Evolutionary conservation across 2,113 vertebrate genomes (phyloP).

Genomic region (Origma solitaria): DNA sequence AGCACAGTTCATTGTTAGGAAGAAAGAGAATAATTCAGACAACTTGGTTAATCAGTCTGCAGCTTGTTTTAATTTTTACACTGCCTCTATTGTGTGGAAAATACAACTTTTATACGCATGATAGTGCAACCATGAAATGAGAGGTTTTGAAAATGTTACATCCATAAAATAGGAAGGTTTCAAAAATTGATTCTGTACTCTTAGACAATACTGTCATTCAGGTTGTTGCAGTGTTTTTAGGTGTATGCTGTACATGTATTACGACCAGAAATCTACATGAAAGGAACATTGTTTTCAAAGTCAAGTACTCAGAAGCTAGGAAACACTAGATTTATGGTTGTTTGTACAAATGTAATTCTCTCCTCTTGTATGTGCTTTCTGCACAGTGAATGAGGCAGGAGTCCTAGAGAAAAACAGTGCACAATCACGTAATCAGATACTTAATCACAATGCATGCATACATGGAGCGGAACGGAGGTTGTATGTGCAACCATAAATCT

Average conservation of each 20-base stretch:
- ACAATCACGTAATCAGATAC: background rate
- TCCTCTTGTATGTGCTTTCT: background rate
- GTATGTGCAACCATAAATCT: background rate
- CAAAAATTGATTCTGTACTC: background rate
- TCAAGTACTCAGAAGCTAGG: conserved; percentile 7
- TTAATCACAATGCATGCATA: background rate
- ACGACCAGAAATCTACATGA: background rate
- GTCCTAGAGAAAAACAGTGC: background rate
- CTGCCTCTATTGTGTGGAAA: conserved; percentile 61
- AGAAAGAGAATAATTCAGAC: conserved; percentile 37
- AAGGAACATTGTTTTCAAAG: conserved; percentile 11
- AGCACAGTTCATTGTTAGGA: conserved; percentile 53
- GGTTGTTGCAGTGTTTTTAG: background rate
- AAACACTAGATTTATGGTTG: conserved; percentile 23
- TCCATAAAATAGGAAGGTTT: background rate
- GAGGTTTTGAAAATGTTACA: background rate
- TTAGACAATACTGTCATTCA: background rate
- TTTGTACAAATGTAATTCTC: conserved; percentile 11
- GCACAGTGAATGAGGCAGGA: background rate
- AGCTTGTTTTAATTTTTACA: conserved; percentile 63
- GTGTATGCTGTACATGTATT: background rate
- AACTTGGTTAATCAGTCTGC: conserved; percentile 41
- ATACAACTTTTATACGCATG: conserved; percentile 46
- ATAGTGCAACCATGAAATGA: conserved; percentile 27
- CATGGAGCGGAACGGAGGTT: background rate